Conservation (phyloP, 2,888 invertebrate species). For the Synanthedon myopaeformis region DNA sequence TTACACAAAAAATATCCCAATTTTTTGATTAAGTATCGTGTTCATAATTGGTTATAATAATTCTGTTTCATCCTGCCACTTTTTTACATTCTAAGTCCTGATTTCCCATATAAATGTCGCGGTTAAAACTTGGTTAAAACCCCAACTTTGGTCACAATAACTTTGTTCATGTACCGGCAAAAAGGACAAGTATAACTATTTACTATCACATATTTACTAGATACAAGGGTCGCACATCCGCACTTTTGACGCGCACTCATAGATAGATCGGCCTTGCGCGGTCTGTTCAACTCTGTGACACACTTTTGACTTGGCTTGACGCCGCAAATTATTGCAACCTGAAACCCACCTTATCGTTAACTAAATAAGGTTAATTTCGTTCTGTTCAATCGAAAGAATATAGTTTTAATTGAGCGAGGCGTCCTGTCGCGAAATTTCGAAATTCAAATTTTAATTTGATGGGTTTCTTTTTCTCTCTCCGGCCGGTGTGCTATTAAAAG, state of each 20-base stretch:
- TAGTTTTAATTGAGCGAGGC: slow-evolving; percentile 31
- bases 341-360: slow-evolving; percentile 28
- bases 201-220: too few species aligned
- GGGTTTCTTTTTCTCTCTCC: slow-evolving; percentile 6
- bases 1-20: too few species aligned
- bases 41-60: too few species aligned
- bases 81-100: too few species aligned
- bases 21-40: too few species aligned
- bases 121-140: too few species aligned
- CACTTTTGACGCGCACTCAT: slow-evolving; percentile 56
- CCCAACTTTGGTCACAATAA: too few species aligned
- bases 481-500: too few species aligned
- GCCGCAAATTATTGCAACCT: slow-evolving; percentile 33
- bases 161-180: too few species aligned
- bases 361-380: background rate
- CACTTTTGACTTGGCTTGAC: slow-evolving; percentile 65
- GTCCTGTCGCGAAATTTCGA: slow-evolving; percentile 49
- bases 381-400: slow-evolving; percentile 6
- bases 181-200: too few species aligned
- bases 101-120: too few species aligned
- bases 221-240: slow-evolving; percentile 32
- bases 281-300: slow-evolving; percentile 67
- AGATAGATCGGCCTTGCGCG: slow-evolving; percentile 64
- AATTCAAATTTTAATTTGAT: slow-evolving; percentile 51
- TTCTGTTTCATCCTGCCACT: too few species aligned